phyloP scores from a whole-genome alignment of 37 sponge, comb jelly and placozoan species.

The Aplysina aerophoba region DNA sequence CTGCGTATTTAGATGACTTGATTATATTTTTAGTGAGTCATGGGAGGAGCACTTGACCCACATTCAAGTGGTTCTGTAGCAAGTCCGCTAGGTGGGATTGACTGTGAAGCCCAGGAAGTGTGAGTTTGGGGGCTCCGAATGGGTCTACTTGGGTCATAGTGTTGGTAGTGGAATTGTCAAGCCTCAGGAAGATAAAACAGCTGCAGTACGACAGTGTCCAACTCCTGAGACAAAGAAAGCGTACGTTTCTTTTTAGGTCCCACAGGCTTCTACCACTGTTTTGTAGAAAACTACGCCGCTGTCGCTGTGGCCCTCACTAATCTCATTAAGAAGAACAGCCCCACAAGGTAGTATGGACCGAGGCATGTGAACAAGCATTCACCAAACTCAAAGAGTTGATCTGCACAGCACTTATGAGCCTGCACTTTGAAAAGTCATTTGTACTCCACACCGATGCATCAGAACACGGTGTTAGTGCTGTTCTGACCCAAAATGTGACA shows the following conservation, averaged over 20 bases:
- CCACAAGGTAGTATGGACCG: constrained; percentile 34
- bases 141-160: constrained; percentile 52
- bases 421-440: constrained; percentile 27
- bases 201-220: constrained; percentile 26
- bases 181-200: constrained; percentile 38
- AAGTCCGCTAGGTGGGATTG: too few relatives aligned
- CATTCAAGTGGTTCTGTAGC: too few relatives aligned
- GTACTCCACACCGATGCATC: constrained; percentile 55
- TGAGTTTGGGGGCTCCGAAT: constrained; percentile 40
- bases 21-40: not conserved
- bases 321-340: constrained; percentile 39
- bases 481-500: constrained; percentile 43
- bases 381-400: constrained; percentile 21
- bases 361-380: constrained; percentile 32
- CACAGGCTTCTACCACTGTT: constrained; percentile 48
- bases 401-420: constrained; percentile 34
- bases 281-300: constrained; percentile 36
- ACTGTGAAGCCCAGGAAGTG: constrained; percentile 46
- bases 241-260: constrained; percentile 43
- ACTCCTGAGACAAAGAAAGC: constrained; percentile 30
- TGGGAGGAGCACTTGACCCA: too few relatives aligned
- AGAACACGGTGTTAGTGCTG: constrained; percentile 46
- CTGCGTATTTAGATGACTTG: constrained; percentile 57
- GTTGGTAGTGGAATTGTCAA: constrained; percentile 46
- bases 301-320: constrained; percentile 45